Evolutionary conservation across 64 coral and sea anemone genomes (phyloP).

Genomic region (Trachythela sp.): DNA sequence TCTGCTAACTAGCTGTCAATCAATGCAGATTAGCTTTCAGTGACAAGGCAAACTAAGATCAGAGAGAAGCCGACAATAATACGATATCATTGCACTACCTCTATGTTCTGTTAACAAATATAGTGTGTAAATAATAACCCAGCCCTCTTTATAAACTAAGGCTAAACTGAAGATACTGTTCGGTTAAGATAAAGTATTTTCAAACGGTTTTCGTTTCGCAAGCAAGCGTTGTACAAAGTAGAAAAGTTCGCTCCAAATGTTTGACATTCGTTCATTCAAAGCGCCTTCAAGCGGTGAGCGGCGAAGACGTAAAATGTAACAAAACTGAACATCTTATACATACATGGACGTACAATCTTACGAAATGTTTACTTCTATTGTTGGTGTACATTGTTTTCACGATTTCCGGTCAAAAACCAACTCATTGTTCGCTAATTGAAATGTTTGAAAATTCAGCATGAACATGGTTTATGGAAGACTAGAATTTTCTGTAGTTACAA

Average conservation of each 20-base stretch:
- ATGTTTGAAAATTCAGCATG: slow-evolving; percentile 11
- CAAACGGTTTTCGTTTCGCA: neutral
- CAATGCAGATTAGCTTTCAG: neutral
- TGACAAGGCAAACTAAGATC: neutral
- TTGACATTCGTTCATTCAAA: neutral
- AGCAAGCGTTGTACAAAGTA: neutral
- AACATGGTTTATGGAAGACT: neutral
- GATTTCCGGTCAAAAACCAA: neutral
- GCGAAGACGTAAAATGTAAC: neutral
- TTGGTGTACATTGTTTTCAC: neutral
- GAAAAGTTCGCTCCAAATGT: neutral
- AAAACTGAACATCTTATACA: neutral
- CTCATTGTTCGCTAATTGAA: neutral
- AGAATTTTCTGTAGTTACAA: neutral
- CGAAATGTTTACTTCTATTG: neutral
- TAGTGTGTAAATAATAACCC: no score
- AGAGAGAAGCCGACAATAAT: neutral
- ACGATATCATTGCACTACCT: neutral
- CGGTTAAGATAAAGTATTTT: no score
- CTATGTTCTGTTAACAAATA: neutral
- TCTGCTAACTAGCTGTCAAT: slow-evolving; percentile 4
- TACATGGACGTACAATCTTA: neutral
- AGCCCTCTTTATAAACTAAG: no score
- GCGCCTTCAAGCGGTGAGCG: neutral
- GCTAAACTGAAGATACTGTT: no score